Evolutionary conservation across 2,113 vertebrate genomes (phyloP), one percentile per base, ranked within the genome.

Genomic region (Fukomys damarensis): DNA sequence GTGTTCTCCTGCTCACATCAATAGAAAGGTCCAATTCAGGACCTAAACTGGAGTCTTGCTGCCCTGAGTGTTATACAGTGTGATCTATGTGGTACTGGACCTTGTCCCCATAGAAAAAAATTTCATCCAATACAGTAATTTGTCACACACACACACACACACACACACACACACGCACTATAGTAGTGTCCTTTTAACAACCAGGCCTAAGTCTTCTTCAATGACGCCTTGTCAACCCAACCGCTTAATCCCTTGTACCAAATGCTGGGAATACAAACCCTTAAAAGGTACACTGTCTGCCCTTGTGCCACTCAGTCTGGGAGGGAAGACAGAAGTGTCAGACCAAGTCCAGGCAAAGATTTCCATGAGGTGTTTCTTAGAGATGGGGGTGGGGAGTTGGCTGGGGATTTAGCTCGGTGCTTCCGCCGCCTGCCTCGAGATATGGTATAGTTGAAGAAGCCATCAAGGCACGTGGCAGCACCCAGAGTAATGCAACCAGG

Each of bases 151-250:
- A 35, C 2, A n/a, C n/a, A n/a, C n/a, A n/a, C 77, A 38, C 28
- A 22, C 43, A 93, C n/a, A 35, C 2, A n/a, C 77, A 38, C 28
- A 22, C 43, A 93, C n/a, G 30, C 2, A 24, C 63, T 32, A 11
- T 30, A 56, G 81, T 61, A 28, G 59, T 43, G 58, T 10, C 56
- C 63, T 77, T 77, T 93, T 88, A 32, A 83, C 30, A 46, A 59
- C 89, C 46, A 79, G 58, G 41, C 66, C 82, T 63, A 54, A 59
- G n/a, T 91, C 87, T 80, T 58, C 65, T 81, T 82, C n/a, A n/a
- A n/a, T n/a, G n/a, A 66, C 6, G 13, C 26, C 35, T 7, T 24
- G 19, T n/a, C 22, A 72, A 35, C 80, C n/a, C 89, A 92, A n/a
- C 58, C 30, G 26, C 26, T 77, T 24, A 61, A 54, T 16, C 7